phyloP scores from a whole-genome alignment of 2,113 vertebrate species.

The Parus major region DNA sequence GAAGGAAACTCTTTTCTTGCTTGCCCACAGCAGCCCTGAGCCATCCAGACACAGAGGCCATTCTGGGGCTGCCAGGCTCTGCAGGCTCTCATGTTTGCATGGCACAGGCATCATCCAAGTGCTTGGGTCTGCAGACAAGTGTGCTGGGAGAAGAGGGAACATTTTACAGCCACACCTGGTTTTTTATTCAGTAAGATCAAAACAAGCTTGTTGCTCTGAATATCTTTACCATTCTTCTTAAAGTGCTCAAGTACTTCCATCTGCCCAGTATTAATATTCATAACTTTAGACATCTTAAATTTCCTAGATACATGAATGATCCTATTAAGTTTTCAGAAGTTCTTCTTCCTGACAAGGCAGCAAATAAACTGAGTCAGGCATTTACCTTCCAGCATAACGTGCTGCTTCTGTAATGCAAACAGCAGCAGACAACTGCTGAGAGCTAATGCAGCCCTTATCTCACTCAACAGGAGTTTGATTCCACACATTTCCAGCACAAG shows the following conservation, averaged over 20 bases:
- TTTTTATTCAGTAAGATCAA: neutral
- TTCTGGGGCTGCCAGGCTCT: neutral
- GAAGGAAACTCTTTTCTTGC: neutral
- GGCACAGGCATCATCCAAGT: neutral
- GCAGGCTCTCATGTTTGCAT: neutral
- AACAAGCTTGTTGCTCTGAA: neutral
- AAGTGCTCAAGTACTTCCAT: neutral
- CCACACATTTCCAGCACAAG: slow-evolving; percentile 27
- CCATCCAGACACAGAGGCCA: neutral
- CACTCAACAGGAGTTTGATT: slow-evolving; percentile 43
- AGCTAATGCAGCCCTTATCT: slow-evolving; percentile 46
- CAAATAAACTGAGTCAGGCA: slow-evolving; percentile 50
- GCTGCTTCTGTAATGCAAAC: slow-evolving; percentile 43
- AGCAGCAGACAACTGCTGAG: slow-evolving; percentile 46
- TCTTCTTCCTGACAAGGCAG: slow-evolving; percentile 34
- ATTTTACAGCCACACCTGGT: neutral
- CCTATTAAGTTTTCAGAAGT: slow-evolving; percentile 38
- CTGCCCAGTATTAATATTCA: slow-evolving; percentile 54
- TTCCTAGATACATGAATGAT: neutral
- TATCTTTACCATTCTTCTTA: neutral
- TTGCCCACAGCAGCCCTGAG: neutral
- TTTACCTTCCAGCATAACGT: slow-evolving; percentile 18
- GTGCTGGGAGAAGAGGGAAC: neutral
- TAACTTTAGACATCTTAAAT: slow-evolving; percentile 34
- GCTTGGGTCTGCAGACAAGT: neutral